Base-by-base conservation (phyloP, 2,113 vertebrate genomes). In the Crotalus horridus region DNA sequence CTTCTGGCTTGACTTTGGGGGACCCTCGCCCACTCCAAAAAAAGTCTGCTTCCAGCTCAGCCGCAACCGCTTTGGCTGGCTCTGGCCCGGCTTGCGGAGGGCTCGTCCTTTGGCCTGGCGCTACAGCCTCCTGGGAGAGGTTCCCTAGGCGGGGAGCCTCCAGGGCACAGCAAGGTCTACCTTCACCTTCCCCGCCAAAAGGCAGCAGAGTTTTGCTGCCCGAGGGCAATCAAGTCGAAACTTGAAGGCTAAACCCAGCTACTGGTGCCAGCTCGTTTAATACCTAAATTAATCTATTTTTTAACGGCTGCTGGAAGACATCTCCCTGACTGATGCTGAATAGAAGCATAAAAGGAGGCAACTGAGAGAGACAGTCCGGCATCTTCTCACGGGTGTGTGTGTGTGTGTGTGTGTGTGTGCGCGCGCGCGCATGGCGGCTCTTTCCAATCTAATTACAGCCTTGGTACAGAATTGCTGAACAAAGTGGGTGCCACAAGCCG, bases 391-490 rank as follows among this genome's bases (percentile, higher is more conserved):
- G 46, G 74, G 4, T 48, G 48, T 48, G 48, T 48, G 48, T 48
- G 48, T 48, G 48, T 48, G 48, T 48, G 48, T 48, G 46, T 46
- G 46, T 46, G 46, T 46, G 46, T 48, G 46, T 43, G 43, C 3
- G 43, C 3, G 43, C 0, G 43, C 3, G 1, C 4, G 26, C 61
- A n/a, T 26, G 61, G 0, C 1, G 33, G 48, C 48, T 89, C 4
- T 87, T 20, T 43, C 2, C 81, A 89, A 33, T 39, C 0, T 58
- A 85, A 69, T 51, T 39, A 0, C 0, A 11, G 81, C 89, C 89
- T 92, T 2, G 56, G 69, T 0, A 55, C 1, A 11, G 87, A 9
- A 33, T n/a, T 46, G 0, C 69, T 1, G 0, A 6, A 4, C 5
- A 6, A n/a, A 2, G 5, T 26, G 48, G 4, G 12, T 11, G 4